These are phyloP conservation scores for Leptinotarsa rubiginosa DNA, from an alignment of 2,888 invertebrate species.

Conservation along the genomic window DNA sequence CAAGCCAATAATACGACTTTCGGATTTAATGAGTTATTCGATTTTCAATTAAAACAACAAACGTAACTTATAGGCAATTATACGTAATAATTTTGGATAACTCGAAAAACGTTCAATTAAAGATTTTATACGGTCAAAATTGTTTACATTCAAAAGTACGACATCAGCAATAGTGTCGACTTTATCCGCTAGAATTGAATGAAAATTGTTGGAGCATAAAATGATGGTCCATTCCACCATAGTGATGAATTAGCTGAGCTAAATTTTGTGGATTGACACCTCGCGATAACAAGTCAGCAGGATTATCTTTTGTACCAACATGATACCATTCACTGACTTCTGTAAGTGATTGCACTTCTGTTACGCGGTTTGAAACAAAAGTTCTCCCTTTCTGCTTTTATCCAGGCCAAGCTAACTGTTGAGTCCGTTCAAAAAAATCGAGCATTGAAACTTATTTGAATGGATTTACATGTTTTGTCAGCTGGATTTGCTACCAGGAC, in stretches of 20 bases:
- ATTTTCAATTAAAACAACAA: not conserved
- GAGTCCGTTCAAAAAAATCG: conserved; percentile 46
- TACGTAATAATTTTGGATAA: not conserved
- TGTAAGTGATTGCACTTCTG: conserved; percentile 38
- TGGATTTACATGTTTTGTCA: not conserved
- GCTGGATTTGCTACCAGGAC: conserved; percentile 11
- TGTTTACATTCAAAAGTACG: not conserved
- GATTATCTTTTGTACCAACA: conserved; percentile 30
- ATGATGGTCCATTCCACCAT: not conserved
- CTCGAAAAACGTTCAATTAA: not conserved
- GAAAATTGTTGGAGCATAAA: not conserved
- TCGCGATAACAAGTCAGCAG: conserved; percentile 45
- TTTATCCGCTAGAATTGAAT: not conserved
- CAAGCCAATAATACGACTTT: too few species aligned
- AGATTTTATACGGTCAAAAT: not conserved
- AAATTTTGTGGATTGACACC: conserved; percentile 20
- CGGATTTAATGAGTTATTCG: too few species aligned
- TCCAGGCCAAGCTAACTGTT: conserved; percentile 41
- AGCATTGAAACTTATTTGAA: not conserved
- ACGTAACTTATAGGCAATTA: not conserved
- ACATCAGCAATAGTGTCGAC: not conserved
- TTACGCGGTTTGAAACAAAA: conserved; percentile 43
- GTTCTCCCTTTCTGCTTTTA: conserved; percentile 41
- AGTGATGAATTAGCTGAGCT: not conserved
- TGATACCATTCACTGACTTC: conserved; percentile 39